phyloP scores from a whole-genome alignment of 2,113 vertebrate genomes.

The Elephantulus edwardii region DNA sequence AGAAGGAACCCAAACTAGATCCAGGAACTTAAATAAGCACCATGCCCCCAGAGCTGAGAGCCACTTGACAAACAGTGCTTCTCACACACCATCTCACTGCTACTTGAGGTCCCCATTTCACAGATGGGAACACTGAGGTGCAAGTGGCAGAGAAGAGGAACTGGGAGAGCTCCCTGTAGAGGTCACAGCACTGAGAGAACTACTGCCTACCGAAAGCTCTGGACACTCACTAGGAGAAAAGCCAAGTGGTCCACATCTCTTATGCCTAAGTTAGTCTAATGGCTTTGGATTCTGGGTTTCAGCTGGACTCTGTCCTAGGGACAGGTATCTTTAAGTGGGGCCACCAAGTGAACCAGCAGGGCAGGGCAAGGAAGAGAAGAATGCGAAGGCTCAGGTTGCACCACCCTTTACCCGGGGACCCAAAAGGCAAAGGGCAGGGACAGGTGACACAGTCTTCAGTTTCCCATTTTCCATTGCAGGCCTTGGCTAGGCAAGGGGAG shows the following conservation, averaged over 20 bases:
- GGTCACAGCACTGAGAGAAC: background rate
- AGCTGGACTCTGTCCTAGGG: constrained; percentile 39
- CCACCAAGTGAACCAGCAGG: background rate
- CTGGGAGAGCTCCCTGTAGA: background rate
- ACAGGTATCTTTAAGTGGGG: background rate
- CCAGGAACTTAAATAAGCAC: background rate
- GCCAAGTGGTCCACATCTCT: background rate
- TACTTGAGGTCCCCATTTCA: background rate
- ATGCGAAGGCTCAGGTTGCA: constrained; percentile 51
- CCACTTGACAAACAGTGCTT: background rate
- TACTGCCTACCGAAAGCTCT: background rate
- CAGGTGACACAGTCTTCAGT: background rate
- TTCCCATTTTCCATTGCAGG: constrained; percentile 61
- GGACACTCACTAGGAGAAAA: too few relatives aligned
- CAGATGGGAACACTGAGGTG: background rate
- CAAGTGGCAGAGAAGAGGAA: background rate
- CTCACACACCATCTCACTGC: background rate
- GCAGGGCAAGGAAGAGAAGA: background rate
- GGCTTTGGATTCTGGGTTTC: background rate
- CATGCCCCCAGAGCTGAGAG: background rate
- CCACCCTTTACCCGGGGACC: background rate
- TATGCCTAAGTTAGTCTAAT: background rate
- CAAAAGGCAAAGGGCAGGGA: constrained; percentile 38
- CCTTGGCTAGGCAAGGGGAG: background rate
- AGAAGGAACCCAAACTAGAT: constrained; percentile 10